These are phyloP conservation scores for Corydoras maculifer DNA, from an alignment of 2,113 vertebrate species.

Conservation along the genomic window DNA sequence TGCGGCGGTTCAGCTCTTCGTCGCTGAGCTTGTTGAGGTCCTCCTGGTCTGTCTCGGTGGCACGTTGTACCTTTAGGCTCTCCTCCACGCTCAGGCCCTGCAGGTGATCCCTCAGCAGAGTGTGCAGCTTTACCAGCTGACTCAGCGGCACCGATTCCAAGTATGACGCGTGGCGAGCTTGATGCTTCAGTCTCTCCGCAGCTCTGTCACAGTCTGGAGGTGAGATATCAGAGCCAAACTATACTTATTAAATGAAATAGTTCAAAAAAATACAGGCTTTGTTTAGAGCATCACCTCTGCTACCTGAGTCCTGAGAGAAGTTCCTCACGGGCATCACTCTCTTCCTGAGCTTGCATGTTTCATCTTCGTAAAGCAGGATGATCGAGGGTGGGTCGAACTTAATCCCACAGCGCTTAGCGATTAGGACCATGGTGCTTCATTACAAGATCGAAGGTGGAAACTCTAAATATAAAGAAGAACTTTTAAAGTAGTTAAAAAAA, in stretches of 20 bases:
- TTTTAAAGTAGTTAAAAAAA: too few relatives aligned
- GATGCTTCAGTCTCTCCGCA: slow-evolving; percentile 83
- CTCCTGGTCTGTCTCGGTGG: slow-evolving; percentile 72
- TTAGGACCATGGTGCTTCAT: slow-evolving; percentile 58
- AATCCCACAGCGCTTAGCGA: slow-evolving; percentile 82
- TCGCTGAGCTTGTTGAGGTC: slow-evolving; percentile 92
- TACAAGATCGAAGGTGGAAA: too few relatives aligned
- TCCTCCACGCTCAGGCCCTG: slow-evolving; percentile 71
- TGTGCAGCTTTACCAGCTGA: slow-evolving; percentile 78
- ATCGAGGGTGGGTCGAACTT: slow-evolving; percentile 81
- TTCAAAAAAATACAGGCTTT: too few relatives aligned
- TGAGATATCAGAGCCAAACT: slow-evolving; percentile 6
- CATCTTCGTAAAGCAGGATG: slow-evolving; percentile 75
- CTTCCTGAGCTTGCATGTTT: slow-evolving; percentile 65
- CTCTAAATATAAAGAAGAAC: too few relatives aligned
- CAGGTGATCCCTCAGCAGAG: slow-evolving; percentile 73
- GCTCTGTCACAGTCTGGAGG: slow-evolving; percentile 74
- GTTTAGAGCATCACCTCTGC: neutral
- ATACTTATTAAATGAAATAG: neutral
- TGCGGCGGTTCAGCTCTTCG: slow-evolving; percentile 75
- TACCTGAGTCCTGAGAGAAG: slow-evolving; percentile 83
- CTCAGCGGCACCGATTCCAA: slow-evolving; percentile 69
- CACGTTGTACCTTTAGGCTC: slow-evolving; percentile 56
- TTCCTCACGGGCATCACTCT: slow-evolving; percentile 83
- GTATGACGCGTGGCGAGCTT: slow-evolving; percentile 76